Evolutionary conservation across 2,888 invertebrate genomes (phyloP).

Genomic region (Diarsia mendica): DNA sequence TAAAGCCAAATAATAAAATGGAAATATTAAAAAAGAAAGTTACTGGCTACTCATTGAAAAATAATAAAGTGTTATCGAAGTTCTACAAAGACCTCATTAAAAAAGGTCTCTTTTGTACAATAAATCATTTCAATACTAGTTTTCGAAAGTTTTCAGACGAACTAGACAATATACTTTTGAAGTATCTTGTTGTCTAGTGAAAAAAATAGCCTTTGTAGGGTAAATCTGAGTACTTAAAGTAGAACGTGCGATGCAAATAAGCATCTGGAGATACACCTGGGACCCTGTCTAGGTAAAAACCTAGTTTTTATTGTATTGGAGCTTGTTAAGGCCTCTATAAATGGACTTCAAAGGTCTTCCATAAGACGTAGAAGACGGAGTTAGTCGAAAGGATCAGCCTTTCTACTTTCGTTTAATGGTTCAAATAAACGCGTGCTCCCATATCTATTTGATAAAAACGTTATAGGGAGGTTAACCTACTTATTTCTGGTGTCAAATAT

Average conservation of each 20-base stretch:
- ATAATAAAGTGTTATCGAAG: neutral
- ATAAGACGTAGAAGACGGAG: neutral
- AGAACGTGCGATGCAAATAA: constrained; percentile 3
- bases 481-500: neutral
- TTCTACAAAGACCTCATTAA: constrained; percentile 16
- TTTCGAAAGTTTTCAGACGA: constrained; percentile 5
- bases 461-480: neutral
- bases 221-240: constrained; percentile 5
- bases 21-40: neutral
- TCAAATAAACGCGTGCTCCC: neutral
- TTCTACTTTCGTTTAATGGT: neutral
- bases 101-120: constrained; percentile 3
- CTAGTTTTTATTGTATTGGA: constrained; percentile 8
- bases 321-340: neutral
- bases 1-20: neutral
- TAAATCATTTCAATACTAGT: constrained; percentile 13
- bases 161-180: constrained; percentile 7
- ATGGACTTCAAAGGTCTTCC: no score
- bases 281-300: neutral
- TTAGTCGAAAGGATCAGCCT: neutral
- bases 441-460: neutral
- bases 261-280: neutral
- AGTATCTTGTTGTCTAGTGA: constrained; percentile 18
- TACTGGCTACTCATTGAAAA: neutral
- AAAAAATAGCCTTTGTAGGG: constrained; percentile 6